Conservation (phyloP, 64 coral and sea anemone genomes). For the Platygyra sinensis region DNA sequence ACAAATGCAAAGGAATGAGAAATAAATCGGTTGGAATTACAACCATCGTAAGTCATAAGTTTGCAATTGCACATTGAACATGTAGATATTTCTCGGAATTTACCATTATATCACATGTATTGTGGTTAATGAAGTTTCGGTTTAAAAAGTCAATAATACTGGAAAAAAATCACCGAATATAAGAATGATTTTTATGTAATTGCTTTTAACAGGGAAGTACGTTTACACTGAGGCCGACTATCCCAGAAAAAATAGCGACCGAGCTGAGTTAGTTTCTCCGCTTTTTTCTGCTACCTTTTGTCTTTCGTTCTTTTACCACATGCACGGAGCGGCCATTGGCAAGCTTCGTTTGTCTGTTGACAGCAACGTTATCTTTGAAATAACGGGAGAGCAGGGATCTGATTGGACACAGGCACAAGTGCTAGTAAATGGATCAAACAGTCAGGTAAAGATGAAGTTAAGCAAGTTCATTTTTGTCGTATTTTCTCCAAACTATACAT, state of each 20-base stretch:
- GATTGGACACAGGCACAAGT: slow-evolving; percentile 28
- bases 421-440: slow-evolving; percentile 23
- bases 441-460: slow-evolving; percentile 9
- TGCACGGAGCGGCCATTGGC: slow-evolving; percentile 42
- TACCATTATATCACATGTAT: no score
- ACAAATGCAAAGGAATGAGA: no score
- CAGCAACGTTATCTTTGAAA: slow-evolving; percentile 1
- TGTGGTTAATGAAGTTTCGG: no score
- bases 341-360: slow-evolving; percentile 4
- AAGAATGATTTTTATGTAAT: not conserved
- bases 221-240: slow-evolving; percentile 37
- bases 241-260: slow-evolving; percentile 42
- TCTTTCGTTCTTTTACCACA: slow-evolving; percentile 64
- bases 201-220: slow-evolving; percentile 47
- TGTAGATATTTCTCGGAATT: no score
- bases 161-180: no score
- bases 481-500: no score
- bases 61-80: no score
- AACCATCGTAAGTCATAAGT: no score
- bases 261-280: slow-evolving; percentile 28
- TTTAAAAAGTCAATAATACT: no score
- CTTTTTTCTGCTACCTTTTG: slow-evolving; percentile 37
- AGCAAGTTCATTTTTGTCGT: no score
- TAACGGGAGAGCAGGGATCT: slow-evolving; percentile 30
- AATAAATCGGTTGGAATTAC: no score